phyloP scores from a whole-genome alignment of 2,113 vertebrate genomes.

The Numenius arquata region DNA sequence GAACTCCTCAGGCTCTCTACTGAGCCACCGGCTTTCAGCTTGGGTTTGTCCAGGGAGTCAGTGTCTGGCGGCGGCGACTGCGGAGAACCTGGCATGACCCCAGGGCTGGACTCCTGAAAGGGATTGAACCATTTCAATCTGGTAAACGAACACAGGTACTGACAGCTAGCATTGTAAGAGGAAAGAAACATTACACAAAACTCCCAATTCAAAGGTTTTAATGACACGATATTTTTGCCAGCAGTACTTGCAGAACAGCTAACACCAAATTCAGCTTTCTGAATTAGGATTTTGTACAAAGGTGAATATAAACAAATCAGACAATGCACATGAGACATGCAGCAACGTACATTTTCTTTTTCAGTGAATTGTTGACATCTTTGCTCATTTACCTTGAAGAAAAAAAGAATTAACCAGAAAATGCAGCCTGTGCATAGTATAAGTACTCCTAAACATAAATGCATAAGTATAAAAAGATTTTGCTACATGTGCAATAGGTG shows the following conservation, averaged over 20 bases:
- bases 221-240: background rate
- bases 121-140: background rate
- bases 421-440: background rate
- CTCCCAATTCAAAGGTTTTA: background rate
- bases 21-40: conserved; percentile 94
- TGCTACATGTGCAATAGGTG: background rate
- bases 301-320: background rate
- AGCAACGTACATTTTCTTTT: background rate
- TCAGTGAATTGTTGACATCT: background rate
- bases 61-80: conserved; percentile 81
- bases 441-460: background rate
- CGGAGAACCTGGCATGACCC: conserved; percentile 82
- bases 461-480: background rate
- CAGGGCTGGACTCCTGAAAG: conserved; percentile 81
- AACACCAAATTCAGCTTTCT: background rate
- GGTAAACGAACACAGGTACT: background rate
- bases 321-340: background rate
- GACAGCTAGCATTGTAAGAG: background rate
- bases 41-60: conserved; percentile 89
- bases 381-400: background rate
- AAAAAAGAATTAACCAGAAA: background rate
- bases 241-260: background rate
- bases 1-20: conserved; percentile 97
- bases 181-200: background rate
- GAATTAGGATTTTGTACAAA: background rate